phyloP scores from a whole-genome alignment of 2,888 invertebrate genomes.

The Eupithecia abbreviata region DNA sequence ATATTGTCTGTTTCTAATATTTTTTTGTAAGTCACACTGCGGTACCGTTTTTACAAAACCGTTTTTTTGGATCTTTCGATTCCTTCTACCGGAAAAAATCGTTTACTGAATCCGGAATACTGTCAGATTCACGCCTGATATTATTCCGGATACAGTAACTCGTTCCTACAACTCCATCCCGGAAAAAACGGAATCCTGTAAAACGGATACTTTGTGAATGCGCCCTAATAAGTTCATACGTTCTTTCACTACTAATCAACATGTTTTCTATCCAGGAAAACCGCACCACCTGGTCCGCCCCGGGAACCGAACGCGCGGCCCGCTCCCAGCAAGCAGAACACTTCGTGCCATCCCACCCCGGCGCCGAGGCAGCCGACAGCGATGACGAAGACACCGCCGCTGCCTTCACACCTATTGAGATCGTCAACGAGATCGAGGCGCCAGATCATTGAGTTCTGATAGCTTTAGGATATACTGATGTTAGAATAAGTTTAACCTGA shows the following conservation, averaged over 20 bases:
- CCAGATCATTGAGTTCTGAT: constrained; percentile 36
- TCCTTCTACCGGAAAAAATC: too few relatives aligned
- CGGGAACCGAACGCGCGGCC: constrained; percentile 79
- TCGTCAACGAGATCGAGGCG: constrained; percentile 81
- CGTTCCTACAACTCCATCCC: too few relatives aligned
- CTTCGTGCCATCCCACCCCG: constrained; percentile 87
- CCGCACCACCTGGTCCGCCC: constrained; percentile 65
- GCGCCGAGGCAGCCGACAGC: constrained; percentile 86
- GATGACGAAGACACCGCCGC: constrained; percentile 81
- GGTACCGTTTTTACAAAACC: too few relatives aligned
- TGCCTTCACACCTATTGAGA: constrained; percentile 77
- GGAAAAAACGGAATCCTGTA: too few relatives aligned
- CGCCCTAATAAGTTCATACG: neutral
- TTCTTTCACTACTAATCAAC: neutral
- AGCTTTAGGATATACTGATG: neutral
- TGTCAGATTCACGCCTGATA: too few relatives aligned
- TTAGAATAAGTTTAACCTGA: neutral
- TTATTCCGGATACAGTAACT: too few relatives aligned
- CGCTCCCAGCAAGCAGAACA: constrained; percentile 73
- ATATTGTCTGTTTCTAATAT: too few relatives aligned
- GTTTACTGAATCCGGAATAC: too few relatives aligned
- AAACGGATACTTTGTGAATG: too few relatives aligned
- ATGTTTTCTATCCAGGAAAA: constrained; percentile 38
- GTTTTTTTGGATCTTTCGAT: too few relatives aligned
- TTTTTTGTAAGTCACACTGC: too few relatives aligned